phyloP scores from a whole-genome alignment of 2,797 vertebrate genomes.

The Falco biarmicus region DNA sequence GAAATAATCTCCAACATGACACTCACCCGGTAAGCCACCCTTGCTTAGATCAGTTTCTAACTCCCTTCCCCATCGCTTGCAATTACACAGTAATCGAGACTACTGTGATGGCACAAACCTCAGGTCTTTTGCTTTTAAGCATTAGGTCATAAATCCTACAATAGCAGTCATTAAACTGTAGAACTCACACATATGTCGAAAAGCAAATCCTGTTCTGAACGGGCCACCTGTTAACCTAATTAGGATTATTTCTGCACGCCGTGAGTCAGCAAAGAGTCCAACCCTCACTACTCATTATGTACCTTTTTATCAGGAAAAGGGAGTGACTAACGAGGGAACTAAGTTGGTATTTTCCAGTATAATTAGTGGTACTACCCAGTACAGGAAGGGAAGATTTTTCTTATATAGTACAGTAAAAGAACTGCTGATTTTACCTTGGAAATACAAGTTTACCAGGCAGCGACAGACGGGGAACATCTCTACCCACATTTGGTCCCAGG shows the following conservation, averaged over 20 bases:
- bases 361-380: not conserved
- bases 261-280: not conserved
- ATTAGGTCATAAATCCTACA: not conserved
- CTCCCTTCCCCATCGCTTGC: not conserved
- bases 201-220: not conserved
- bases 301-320: not conserved
- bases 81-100: not conserved
- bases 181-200: rapidly evolving
- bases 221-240: not conserved
- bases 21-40: rapidly evolving
- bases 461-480: constrained; percentile 94
- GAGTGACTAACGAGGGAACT: not conserved
- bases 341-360: not conserved
- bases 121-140: not conserved
- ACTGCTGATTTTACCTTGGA: constrained; percentile 84
- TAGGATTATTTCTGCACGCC: not conserved
- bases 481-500: constrained; percentile 92
- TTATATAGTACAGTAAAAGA: not conserved
- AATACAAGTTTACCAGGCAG: constrained; percentile 98
- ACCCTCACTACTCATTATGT: not conserved
- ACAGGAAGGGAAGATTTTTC: not conserved
- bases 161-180: not conserved
- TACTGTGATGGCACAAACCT: not conserved
- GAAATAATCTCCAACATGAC: not conserved
- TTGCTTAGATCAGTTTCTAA: not conserved